A percentile compares a stretch with the other conserved stretches of the same genome.
Evolutionary conservation across 1,140 invertebrate genomes (phyloP).

Genomic region (Brachionus sp.): DNA sequence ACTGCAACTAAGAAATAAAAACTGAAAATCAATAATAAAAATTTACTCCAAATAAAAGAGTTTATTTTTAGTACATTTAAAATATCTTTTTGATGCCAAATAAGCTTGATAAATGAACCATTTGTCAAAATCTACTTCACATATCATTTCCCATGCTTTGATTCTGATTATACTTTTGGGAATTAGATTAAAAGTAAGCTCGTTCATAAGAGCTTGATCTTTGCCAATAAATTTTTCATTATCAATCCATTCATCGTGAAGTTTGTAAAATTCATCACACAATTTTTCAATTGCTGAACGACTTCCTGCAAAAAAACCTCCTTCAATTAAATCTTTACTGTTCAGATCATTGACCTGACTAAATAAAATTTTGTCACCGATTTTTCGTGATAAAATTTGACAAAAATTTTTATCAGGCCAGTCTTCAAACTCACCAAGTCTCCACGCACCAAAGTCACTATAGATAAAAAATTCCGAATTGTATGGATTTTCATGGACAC

Average conservation of each 20-base stretch:
- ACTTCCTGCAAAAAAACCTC: not conserved
- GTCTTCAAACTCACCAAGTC: not conserved
- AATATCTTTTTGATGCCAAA: not conserved
- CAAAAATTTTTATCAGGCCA: not conserved
- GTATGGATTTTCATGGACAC: not conserved
- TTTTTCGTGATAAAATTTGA: not conserved
- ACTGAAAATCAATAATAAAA: not conserved
- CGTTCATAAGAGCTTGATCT: slow-evolving; percentile 18
- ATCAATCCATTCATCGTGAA: not conserved
- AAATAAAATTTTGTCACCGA: not conserved
- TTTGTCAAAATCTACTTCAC: not conserved
- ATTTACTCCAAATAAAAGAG: not conserved
- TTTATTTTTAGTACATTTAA: not conserved
- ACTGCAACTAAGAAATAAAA: no score
- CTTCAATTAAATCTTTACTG: not conserved
- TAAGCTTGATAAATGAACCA: not conserved
- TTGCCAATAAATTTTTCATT: not conserved
- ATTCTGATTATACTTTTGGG: not conserved
- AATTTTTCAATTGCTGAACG: not conserved
- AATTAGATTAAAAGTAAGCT: not conserved
- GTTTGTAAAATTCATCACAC: not conserved
- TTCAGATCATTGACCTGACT: not conserved
- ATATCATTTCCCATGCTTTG: not conserved
- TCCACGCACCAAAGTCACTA: not conserved
- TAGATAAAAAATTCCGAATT: not conserved